Percentiles rank a stretch among this genome's conserved stretches.
phyloP scores from a whole-genome alignment of 2,888 invertebrate species.

The Lycophotia porphyrea region DNA sequence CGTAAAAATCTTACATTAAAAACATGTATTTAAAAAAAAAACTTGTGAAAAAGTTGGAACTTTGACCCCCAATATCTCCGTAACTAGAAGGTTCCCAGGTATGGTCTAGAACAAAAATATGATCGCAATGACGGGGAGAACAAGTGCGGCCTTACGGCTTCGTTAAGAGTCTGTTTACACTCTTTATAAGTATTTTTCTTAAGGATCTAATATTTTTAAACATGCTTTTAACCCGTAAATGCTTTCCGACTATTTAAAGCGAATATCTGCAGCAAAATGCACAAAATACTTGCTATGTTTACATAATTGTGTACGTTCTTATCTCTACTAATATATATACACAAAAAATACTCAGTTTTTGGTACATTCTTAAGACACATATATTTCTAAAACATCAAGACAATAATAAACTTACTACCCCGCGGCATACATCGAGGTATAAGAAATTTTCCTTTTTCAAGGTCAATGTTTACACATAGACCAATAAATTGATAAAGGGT shows the following conservation, averaged over 20 bases:
- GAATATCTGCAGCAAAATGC: background rate
- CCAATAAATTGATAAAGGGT: background rate
- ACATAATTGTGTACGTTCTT: slow-evolving; percentile 1
- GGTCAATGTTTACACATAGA: background rate
- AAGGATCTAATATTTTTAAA: background rate
- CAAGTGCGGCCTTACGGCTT: too few relatives aligned
- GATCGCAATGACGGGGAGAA: too few relatives aligned
- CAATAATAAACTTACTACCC: background rate
- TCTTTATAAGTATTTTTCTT: background rate
- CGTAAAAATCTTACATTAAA: too few relatives aligned
- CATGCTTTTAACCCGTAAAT: slow-evolving; percentile 13
- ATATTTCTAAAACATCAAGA: background rate
- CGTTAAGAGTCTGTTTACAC: too few relatives aligned
- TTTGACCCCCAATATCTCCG: too few relatives aligned
- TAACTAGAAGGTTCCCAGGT: too few relatives aligned
- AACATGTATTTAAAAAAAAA: too few relatives aligned
- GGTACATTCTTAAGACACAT: slow-evolving; percentile 1
- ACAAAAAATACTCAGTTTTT: slow-evolving; percentile 3
- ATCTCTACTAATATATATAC: background rate
- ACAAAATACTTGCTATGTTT: background rate
- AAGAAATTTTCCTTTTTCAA: background rate
- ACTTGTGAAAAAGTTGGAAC: too few relatives aligned
- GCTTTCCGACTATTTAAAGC: background rate
- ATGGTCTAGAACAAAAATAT: too few relatives aligned
- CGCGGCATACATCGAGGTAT: background rate